phyloP scores from a whole-genome alignment of 2,113 vertebrate genomes.

The Crotalus helleri region DNA sequence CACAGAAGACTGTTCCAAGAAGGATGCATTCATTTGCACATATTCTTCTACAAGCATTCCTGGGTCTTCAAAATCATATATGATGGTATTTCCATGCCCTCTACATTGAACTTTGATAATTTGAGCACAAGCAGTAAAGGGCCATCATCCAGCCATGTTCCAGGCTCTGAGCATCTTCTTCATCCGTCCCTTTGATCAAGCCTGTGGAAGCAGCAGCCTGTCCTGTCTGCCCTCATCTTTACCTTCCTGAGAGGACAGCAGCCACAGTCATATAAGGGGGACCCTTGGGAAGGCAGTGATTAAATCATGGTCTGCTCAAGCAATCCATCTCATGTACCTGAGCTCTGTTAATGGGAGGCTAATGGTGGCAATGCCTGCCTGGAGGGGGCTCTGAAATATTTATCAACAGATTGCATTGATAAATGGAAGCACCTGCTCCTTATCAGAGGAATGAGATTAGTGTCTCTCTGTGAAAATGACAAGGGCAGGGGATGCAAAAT shows the following conservation, averaged over 20 bases:
- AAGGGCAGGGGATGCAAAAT: not conserved
- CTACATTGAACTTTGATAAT: too few species aligned
- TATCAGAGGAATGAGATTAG: not conserved
- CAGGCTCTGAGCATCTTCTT: not conserved
- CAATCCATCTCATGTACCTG: not conserved
- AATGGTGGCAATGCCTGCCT: conserved; percentile 8
- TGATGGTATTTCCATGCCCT: not conserved
- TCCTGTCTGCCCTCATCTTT: not conserved
- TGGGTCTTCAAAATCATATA: not conserved
- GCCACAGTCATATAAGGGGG: not conserved
- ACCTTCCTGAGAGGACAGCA: not conserved
- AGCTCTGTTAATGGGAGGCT: conserved; percentile 4
- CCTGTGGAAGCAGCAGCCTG: not conserved
- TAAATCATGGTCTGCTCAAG: conserved; percentile 13
- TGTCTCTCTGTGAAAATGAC: not conserved
- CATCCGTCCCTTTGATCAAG: not conserved
- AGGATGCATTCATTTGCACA: not conserved
- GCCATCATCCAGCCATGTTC: not conserved
- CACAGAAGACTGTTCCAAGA: not conserved
- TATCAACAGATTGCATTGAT: not conserved
- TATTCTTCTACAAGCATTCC: not conserved
- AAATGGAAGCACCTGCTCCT: conserved; percentile 15
- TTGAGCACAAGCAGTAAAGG: not conserved
- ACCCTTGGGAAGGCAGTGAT: conserved; percentile 10
- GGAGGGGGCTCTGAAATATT: conserved; percentile 22